A percentile compares a stretch with the other conserved stretches of the same genome.
Conservation (phyloP, 2,113 vertebrate genomes). For the Genyomyrus donnyi region DNA sequence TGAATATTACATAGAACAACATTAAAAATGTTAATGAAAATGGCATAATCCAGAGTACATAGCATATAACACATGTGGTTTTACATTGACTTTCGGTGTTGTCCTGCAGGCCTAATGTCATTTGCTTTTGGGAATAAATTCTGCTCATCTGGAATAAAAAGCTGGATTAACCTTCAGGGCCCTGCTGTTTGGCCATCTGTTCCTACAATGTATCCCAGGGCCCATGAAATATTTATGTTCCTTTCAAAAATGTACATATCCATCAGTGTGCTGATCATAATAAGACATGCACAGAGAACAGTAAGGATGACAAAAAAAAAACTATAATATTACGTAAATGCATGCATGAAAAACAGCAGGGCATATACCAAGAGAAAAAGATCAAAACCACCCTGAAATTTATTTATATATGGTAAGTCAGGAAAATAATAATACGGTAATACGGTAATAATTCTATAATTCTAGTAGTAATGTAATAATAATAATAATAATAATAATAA, state of each 20-base stretch:
- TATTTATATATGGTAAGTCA: neutral
- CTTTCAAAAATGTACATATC: neutral
- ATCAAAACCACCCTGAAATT: neutral
- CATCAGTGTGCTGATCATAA: slow-evolving; percentile 3
- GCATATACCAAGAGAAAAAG: neutral
- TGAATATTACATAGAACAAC: neutral
- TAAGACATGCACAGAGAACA: slow-evolving; percentile 13
- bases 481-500: no score
- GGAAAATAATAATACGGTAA: neutral
- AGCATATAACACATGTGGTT: neutral
- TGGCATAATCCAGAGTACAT: neutral
- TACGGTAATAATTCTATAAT: no score
- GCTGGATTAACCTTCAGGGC: slow-evolving; percentile 8
- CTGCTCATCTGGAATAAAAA: slow-evolving; percentile 16
- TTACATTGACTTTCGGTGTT: neutral
- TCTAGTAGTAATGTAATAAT: no score
- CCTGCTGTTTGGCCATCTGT: slow-evolving; percentile 16
- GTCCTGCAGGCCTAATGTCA: neutral
- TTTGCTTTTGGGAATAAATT: slow-evolving; percentile 1
- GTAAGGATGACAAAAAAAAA: slow-evolving; percentile 3
- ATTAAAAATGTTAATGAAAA: neutral
- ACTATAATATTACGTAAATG: neutral
- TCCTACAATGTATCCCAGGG: neutral
- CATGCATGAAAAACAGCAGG: neutral
- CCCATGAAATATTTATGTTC: slow-evolving; percentile 18